These are phyloP conservation scores for Cybosia mesomella DNA, from an alignment of 2,888 invertebrate genomes.

Conservation along the genomic window DNA sequence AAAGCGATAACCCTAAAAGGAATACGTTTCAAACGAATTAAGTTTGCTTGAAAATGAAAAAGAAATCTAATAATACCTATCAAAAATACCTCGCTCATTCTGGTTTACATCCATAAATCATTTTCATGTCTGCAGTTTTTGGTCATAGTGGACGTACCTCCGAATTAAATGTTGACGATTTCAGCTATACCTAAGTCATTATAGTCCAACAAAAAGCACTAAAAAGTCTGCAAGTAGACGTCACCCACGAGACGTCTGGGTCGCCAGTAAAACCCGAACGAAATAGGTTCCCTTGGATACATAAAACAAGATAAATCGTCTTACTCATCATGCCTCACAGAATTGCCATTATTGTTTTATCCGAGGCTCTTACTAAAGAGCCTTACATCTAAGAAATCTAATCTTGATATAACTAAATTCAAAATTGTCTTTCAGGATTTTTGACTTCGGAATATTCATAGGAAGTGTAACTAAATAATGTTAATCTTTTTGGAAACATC, in stretches of 20 bases:
- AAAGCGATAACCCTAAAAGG: background rate
- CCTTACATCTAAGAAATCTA: conserved; percentile 16
- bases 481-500: no score
- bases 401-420: conserved; percentile 12
- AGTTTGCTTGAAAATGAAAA: background rate
- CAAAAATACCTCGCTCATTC: background rate
- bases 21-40: background rate
- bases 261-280: conserved; percentile 20
- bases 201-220: conserved; percentile 5
- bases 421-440: conserved; percentile 13
- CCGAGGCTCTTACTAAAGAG: conserved; percentile 11
- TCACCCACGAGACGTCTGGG: conserved; percentile 13
- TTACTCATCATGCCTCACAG: conserved; percentile 21
- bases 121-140: background rate
- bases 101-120: background rate
- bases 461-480: no score
- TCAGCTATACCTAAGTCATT: conserved; percentile 1
- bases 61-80: background rate
- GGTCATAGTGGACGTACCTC: background rate
- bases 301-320: conserved; percentile 23
- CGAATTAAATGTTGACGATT: background rate
- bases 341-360: conserved; percentile 18
- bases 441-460: background rate
- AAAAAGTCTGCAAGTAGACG: conserved; percentile 4
- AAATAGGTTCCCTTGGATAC: conserved; percentile 16